Percentiles rank a stretch among this genome's conserved stretches.
Conservation (phyloP, 2,113 vertebrate genomes). For the Dicerorhinus sumatrensis region DNA sequence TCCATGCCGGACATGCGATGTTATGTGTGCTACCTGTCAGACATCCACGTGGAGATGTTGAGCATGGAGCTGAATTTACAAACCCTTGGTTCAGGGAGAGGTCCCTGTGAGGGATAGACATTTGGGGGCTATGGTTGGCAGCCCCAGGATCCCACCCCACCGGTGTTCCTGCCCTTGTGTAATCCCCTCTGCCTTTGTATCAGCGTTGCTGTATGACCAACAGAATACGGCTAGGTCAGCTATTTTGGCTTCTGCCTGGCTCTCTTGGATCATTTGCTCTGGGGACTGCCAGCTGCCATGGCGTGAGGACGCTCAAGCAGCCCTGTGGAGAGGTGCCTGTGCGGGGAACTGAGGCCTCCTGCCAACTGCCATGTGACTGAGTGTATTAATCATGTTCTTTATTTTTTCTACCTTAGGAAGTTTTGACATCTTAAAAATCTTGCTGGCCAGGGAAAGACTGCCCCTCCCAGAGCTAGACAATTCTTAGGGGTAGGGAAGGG, state of each 20-base stretch:
- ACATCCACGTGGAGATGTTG: background rate
- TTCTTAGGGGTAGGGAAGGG: background rate
- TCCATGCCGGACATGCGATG: fast-evolving
- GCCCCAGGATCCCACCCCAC: background rate
- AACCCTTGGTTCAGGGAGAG: background rate
- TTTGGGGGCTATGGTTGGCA: no score
- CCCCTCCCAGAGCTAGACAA: background rate
- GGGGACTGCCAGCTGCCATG: background rate
- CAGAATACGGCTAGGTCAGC: background rate
- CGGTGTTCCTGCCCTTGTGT: background rate
- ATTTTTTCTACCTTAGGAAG: background rate
- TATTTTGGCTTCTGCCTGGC: background rate
- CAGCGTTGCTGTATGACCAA: background rate
- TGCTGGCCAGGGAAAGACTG: background rate
- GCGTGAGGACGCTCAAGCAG: background rate
- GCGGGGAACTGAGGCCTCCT: slow-evolving; percentile 5
- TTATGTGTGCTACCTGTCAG: fast-evolving
- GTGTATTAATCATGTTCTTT: background rate
- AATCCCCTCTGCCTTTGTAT: background rate
- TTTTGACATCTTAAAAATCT: slow-evolving; percentile 19
- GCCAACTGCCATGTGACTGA: background rate
- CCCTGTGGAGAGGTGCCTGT: background rate
- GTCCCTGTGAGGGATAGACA: background rate
- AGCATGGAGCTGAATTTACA: background rate
- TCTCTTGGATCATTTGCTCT: background rate